phyloP scores from a whole-genome alignment of 2,797 vertebrate genomes.

The Acanthurus leucopareius region DNA sequence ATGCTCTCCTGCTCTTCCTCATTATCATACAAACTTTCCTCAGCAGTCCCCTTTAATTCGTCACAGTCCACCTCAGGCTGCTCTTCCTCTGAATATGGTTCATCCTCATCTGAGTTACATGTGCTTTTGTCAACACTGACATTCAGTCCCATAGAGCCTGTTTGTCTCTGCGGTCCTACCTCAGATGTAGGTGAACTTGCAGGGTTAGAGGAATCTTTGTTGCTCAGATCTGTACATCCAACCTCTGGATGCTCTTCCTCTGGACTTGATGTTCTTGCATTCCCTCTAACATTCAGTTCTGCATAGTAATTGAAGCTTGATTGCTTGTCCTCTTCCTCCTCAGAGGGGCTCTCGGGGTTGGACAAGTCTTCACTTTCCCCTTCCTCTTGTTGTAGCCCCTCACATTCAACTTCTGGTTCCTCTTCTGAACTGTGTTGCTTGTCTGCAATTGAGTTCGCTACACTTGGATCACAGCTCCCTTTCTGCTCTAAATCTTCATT shows the following conservation, averaged over 20 bases:
- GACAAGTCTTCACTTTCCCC: neutral
- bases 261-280: slow-evolving; percentile 13
- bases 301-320: slow-evolving; percentile 10
- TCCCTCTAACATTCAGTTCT: slow-evolving; percentile 38
- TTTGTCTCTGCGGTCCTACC: neutral
- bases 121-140: slow-evolving; percentile 36
- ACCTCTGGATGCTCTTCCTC: slow-evolving; percentile 34
- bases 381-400: slow-evolving; percentile 23
- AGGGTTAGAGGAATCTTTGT: neutral
- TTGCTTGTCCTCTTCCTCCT: slow-evolving; percentile 31
- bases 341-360: slow-evolving; percentile 23
- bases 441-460: slow-evolving; percentile 9
- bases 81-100: slow-evolving; percentile 55
- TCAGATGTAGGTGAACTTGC: slow-evolving; percentile 13
- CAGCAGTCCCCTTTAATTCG: slow-evolving; percentile 46
- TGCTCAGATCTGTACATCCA: slow-evolving; percentile 1
- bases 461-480: slow-evolving; percentile 14
- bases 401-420: slow-evolving; percentile 11
- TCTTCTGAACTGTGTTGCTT: slow-evolving; percentile 28
- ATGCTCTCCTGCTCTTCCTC: slow-evolving; percentile 49
- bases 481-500: slow-evolving; percentile 38
- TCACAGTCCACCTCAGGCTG: slow-evolving; percentile 28
- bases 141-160: slow-evolving; percentile 14
- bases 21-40: slow-evolving; percentile 49
- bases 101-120: slow-evolving; percentile 42